Percentiles rank a stretch among this genome's conserved stretches.
Conservation (phyloP, 2,113 vertebrate species). For the Prolemur simus region DNA sequence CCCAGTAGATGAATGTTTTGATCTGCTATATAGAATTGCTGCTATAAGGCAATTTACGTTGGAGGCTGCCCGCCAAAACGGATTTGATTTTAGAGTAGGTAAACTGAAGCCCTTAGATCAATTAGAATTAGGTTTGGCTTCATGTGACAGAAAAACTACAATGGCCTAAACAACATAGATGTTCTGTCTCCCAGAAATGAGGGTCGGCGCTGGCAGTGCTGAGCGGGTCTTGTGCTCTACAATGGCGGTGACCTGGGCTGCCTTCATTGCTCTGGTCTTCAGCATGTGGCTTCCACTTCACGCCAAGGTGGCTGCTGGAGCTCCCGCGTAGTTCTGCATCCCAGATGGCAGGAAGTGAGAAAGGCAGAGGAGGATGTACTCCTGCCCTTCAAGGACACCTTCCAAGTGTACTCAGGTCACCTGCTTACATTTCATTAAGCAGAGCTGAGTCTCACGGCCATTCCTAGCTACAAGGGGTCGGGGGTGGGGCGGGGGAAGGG, state of each 20-base stretch:
- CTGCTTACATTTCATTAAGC: not conserved
- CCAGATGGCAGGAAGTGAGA: not conserved
- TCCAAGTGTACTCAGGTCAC: not conserved
- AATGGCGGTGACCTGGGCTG: not conserved
- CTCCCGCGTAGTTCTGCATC: not conserved
- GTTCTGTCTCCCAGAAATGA: not conserved
- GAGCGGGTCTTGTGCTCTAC: fast-evolving
- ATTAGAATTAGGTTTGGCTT: not conserved
- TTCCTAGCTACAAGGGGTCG: not conserved
- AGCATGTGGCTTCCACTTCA: not conserved
- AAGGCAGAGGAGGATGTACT: not conserved
- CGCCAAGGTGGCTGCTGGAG: too few species aligned
- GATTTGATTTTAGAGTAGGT: not conserved
- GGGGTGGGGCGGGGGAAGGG: fast-evolving
- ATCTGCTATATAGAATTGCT: not conserved
- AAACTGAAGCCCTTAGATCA: not conserved
- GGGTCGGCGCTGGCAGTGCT: not conserved
- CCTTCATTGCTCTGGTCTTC: not conserved
- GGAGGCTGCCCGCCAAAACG: not conserved
- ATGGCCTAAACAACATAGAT: not conserved
- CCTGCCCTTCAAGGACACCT: not conserved
- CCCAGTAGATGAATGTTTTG: not conserved
- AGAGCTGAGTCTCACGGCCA: not conserved
- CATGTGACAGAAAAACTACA: not conserved
- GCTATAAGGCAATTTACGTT: not conserved